Percentiles rank a stretch among this genome's conserved stretches.
Evolutionary conservation across 2,888 invertebrate species (phyloP).

Genomic region (Leuctra nigra): DNA sequence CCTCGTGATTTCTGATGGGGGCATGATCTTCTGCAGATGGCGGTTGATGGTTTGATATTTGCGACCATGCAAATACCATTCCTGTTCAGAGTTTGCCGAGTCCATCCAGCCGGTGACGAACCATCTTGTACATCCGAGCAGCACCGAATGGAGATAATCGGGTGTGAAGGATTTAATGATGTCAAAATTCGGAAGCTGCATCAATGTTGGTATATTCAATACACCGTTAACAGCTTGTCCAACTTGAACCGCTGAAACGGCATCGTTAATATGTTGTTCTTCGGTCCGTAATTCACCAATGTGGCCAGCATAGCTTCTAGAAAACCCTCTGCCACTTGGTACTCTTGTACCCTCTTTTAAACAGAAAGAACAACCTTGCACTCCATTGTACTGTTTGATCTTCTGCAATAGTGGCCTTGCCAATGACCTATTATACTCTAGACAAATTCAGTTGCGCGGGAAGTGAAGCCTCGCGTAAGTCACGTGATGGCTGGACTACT

Average conservation of each 20-base stretch:
- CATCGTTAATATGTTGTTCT: not conserved
- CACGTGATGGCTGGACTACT: no score
- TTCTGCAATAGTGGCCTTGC: not conserved
- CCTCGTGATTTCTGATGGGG: constrained; percentile 3
- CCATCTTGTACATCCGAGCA: not conserved
- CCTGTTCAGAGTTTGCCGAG: not conserved
- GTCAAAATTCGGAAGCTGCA: no score
- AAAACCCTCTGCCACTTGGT: not conserved
- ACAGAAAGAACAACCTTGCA: not conserved
- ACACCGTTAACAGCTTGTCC: no score
- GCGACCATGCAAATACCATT: not conserved
- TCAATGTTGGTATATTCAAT: no score
- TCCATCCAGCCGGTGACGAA: not conserved
- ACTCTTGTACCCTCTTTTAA: not conserved
- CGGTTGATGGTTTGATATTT: no score
- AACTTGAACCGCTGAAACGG: no score
- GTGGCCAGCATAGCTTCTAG: not conserved
- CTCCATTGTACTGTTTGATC: not conserved
- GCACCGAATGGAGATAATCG: no score
- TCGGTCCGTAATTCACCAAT: not conserved
- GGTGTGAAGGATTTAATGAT: no score
- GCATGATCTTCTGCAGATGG: not conserved
- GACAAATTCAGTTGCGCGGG: no score
- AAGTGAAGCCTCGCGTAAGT: no score
- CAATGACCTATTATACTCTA: no score